phyloP scores from a whole-genome alignment of 2,888 invertebrate species.

The Noctua pronuba region DNA sequence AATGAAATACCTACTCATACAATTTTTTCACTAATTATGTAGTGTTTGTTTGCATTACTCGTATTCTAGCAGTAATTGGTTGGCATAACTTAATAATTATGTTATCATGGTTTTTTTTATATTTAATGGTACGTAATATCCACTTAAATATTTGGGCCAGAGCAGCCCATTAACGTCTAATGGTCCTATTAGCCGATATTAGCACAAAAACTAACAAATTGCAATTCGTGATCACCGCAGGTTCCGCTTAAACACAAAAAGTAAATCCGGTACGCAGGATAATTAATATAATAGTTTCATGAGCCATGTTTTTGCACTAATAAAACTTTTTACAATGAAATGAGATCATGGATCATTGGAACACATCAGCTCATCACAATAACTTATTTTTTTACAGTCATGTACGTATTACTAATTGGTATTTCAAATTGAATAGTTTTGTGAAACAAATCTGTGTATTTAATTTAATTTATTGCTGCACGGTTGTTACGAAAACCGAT shows the following conservation, averaged over 20 bases:
- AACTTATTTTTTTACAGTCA: constrained; percentile 63
- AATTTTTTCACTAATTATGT: constrained; percentile 12
- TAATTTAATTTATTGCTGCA: not conserved
- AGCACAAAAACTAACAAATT: constrained; percentile 55
- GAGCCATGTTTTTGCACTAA: constrained; percentile 80
- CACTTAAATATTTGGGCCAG: constrained; percentile 38
- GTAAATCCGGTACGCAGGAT: constrained; percentile 81
- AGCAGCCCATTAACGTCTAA: constrained; percentile 51
- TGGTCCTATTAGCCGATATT: constrained; percentile 48
- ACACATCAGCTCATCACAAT: constrained; percentile 69
- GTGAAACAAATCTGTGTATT: constrained; percentile 11
- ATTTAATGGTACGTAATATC: not conserved
- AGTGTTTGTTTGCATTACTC: constrained; percentile 3
- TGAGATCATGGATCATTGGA: constrained; percentile 84
- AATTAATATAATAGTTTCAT: constrained; percentile 72
- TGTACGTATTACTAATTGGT: constrained; percentile 58
- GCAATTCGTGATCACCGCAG: constrained; percentile 63
- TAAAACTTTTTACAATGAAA: constrained; percentile 80
- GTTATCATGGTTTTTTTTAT: not conserved
- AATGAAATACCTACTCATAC: not conserved
- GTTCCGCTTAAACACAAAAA: constrained; percentile 77
- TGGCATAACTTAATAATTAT: constrained; percentile 3
- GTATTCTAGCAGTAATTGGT: constrained; percentile 16
- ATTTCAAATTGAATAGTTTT: constrained; percentile 40
- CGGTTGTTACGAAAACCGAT: not conserved